Evolutionary conservation across 2,797 vertebrate genomes (phyloP).

Genomic region (Dryobates pubescens): DNA sequence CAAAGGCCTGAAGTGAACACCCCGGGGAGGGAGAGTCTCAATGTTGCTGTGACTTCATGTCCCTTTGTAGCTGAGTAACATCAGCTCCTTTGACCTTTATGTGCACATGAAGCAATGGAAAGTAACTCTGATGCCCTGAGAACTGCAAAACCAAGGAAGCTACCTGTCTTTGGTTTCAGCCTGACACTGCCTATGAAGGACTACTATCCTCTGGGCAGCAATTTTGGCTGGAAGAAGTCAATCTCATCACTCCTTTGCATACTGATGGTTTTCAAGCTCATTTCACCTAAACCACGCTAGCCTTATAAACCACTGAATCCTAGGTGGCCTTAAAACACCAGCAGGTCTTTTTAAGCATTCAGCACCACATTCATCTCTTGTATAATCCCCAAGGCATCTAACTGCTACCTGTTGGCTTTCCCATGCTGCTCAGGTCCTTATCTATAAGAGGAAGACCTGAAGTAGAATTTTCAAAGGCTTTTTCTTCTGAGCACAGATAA

Average conservation of each 20-base stretch:
- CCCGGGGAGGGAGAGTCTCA: background rate
- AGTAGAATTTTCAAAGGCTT: constrained; percentile 22
- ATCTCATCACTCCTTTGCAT: background rate
- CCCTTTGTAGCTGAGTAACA: background rate
- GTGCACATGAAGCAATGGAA: background rate
- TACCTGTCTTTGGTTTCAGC: background rate
- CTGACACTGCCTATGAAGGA: background rate
- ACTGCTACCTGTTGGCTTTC: background rate
- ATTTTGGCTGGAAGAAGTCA: background rate
- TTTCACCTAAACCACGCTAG: background rate
- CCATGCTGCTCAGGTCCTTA: background rate
- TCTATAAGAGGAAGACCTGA: background rate
- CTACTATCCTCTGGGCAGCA: background rate
- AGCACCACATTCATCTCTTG: background rate
- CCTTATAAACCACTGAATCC: background rate
- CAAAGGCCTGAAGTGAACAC: background rate
- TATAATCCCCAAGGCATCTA: background rate
- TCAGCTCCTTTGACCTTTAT: background rate
- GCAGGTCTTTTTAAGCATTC: background rate
- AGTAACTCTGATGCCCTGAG: background rate
- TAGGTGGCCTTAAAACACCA: background rate
- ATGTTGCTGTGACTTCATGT: background rate
- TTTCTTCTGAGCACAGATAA: background rate
- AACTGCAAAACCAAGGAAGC: background rate
- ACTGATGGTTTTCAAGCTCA: background rate